Conservation (phyloP, 1,140 invertebrate genomes). For the Musca vetustissima region DNA sequence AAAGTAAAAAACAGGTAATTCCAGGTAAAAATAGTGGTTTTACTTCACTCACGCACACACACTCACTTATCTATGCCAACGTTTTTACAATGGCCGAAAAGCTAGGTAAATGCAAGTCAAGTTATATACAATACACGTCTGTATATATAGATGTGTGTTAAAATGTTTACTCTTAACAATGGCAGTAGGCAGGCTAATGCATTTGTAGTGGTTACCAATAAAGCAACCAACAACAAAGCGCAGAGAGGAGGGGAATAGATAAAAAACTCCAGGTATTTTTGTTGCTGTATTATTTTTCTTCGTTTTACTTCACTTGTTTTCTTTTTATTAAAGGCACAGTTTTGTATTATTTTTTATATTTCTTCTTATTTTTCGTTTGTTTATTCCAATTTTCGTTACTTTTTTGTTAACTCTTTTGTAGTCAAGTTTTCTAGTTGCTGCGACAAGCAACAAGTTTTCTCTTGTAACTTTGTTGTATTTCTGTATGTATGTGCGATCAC, state of each 20-base stretch:
- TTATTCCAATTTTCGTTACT: background rate
- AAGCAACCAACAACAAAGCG: too few relatives aligned
- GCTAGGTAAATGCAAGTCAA: background rate
- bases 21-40: slow-evolving; percentile 44
- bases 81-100: background rate
- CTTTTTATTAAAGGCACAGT: background rate
- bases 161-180: slow-evolving; percentile 12
- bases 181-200: background rate
- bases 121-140: background rate
- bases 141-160: background rate
- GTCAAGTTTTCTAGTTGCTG: background rate
- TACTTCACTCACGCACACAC: background rate
- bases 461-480: too few relatives aligned
- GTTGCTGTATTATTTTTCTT: too few relatives aligned
- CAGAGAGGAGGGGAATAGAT: background rate
- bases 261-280: background rate
- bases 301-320: background rate
- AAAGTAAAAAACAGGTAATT: slow-evolving; percentile 38
- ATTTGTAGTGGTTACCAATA: background rate
- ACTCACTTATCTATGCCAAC: background rate
- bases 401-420: background rate
- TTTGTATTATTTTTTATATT: background rate
- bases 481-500: slow-evolving; percentile 12
- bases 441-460: slow-evolving; percentile 5
- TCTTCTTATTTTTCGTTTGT: background rate